A percentile compares a stretch with the other conserved stretches of the same genome.
Evolutionary conservation across 2,888 invertebrate genomes (phyloP).

Genomic region (Drosophila algonquin): DNA sequence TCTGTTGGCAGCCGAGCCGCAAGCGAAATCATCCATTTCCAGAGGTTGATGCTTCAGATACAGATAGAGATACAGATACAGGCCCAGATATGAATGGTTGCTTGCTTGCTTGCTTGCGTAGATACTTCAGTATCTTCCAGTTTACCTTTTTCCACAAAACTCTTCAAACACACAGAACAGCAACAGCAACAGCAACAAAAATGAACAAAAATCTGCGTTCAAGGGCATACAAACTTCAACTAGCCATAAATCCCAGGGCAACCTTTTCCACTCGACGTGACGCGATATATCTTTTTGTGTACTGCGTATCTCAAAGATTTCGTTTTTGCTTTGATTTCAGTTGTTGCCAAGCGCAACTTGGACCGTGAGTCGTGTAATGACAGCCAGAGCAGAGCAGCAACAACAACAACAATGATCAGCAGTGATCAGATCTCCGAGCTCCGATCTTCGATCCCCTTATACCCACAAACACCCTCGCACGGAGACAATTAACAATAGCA

Average conservation of each 20-base stretch:
- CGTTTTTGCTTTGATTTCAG: constrained; percentile 1
- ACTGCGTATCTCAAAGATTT: constrained; percentile 36
- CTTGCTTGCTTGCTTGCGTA: constrained; percentile 21
- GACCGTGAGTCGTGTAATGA: constrained; percentile 24
- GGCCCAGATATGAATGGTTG: constrained; percentile 4
- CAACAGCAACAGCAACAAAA: constrained; percentile 9
- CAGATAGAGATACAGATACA: too few species aligned
- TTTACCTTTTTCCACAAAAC: constrained; percentile 37
- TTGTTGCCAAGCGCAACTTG: constrained; percentile 36
- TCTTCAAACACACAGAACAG: constrained; percentile 24
- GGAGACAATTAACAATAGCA: constrained; percentile 24
- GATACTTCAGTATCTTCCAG: constrained; percentile 28
- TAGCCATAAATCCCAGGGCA: constrained; percentile 43
- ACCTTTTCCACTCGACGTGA: constrained; percentile 44
- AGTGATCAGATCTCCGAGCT: background rate
- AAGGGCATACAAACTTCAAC: constrained; percentile 53
- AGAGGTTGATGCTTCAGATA: too few species aligned
- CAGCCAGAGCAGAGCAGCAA: background rate
- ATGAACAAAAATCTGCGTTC: constrained; percentile 31
- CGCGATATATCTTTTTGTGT: constrained; percentile 27
- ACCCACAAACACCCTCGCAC: constrained; percentile 17
- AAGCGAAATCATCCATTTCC: too few species aligned
- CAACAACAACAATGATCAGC: constrained; percentile 1
- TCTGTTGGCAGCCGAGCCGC: too few species aligned
- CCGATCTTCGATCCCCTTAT: background rate